A percentile compares a stretch with the other conserved stretches of the same genome.
Conservation (phyloP, 2,113 vertebrate genomes). For the Percopsis transmontana region DNA sequence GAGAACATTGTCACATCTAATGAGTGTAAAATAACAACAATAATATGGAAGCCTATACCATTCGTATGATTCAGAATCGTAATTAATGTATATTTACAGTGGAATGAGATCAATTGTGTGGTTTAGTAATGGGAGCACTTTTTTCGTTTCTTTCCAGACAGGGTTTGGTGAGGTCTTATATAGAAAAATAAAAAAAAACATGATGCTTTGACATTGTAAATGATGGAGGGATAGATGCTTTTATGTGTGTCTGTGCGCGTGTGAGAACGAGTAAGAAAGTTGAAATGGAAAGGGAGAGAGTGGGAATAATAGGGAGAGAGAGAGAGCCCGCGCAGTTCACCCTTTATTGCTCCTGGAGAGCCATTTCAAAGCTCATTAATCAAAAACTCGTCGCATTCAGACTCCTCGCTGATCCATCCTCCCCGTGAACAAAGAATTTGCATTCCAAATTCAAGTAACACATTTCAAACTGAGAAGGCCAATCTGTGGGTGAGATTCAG, state of each 20-base stretch:
- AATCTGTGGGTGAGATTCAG: conserved; percentile 60
- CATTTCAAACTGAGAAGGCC: conserved; percentile 78
- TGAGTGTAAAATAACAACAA: no score
- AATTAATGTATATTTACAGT: no score
- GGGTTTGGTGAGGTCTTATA: not conserved
- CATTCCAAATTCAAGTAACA: conserved; percentile 82
- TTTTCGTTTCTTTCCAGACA: no score
- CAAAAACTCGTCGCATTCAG: conserved; percentile 87
- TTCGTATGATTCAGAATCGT: no score
- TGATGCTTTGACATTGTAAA: conserved; percentile 41
- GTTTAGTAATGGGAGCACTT: no score
- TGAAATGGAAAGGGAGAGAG: not conserved
- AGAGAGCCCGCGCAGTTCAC: conserved; percentile 70
- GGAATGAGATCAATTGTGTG: no score
- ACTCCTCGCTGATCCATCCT: conserved; percentile 83
- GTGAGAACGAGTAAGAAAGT: not conserved
- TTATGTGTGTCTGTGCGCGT: not conserved
- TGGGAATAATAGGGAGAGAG: conserved; percentile 5
- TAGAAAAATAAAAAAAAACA: conserved; percentile 30
- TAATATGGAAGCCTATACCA: no score
- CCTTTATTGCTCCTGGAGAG: conserved; percentile 84
- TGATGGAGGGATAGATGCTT: not conserved
- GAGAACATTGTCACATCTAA: no score
- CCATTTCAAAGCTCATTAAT: conserved; percentile 93
- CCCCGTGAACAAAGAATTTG: conserved; percentile 84